phyloP scores from a whole-genome alignment of 2,797 vertebrate species.

The Sebastes kiyomatsui region DNA sequence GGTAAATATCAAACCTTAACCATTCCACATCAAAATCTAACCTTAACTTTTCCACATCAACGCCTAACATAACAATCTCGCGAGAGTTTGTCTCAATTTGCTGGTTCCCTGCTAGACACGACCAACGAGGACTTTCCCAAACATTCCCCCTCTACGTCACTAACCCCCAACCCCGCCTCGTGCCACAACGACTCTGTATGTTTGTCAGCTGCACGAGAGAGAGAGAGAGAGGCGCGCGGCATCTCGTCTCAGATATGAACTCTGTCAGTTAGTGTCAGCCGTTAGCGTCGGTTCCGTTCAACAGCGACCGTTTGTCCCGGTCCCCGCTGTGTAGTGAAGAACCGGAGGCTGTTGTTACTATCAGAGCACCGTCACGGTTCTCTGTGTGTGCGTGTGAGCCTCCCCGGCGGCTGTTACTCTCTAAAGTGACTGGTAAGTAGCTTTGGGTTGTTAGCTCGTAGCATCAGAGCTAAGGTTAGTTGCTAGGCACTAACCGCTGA shows the following conservation, averaged over 20 bases:
- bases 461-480: constrained; percentile 48
- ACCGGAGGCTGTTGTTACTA: background rate
- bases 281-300: background rate
- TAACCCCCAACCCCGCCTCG: constrained; percentile 63
- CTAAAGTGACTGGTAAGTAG: constrained; percentile 64
- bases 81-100: too few relatives aligned
- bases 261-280: background rate
- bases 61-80: too few relatives aligned
- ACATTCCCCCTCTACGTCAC: constrained; percentile 70
- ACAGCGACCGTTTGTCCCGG: too few relatives aligned
- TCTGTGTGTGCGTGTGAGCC: background rate
- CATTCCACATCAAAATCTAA: too few relatives aligned
- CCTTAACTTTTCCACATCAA: too few relatives aligned
- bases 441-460: constrained; percentile 62
- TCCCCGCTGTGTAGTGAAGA: rapidly evolving
- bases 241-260: background rate
- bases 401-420: constrained; percentile 9
- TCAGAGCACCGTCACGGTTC: background rate
- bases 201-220: constrained; percentile 55
- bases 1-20: too few relatives aligned
- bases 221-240: constrained; percentile 13
- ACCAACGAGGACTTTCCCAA: constrained; percentile 42
- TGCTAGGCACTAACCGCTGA: constrained; percentile 17
- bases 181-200: constrained; percentile 48
- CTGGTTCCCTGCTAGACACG: background rate